These are phyloP conservation scores for Thumatha senex DNA, from an alignment of 2,888 invertebrate species.

Conservation along the genomic window DNA sequence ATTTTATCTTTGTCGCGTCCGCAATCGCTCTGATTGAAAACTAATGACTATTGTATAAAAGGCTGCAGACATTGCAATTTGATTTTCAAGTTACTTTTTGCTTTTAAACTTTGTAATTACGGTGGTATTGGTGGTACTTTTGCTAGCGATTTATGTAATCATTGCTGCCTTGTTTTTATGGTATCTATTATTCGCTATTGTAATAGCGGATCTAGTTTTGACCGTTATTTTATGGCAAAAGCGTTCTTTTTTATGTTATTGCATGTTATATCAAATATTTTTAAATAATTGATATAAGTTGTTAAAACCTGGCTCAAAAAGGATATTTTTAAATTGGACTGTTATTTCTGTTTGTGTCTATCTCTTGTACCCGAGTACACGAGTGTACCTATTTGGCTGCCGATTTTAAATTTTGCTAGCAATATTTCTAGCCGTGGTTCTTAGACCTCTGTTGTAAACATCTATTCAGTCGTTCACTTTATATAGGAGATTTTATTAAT, in stretches of 20 bases:
- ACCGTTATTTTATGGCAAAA: conserved; percentile 9
- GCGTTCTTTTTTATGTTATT: background rate
- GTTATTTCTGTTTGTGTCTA: too few species aligned
- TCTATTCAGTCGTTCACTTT: too few species aligned
- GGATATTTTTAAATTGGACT: too few species aligned
- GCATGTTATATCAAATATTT: background rate
- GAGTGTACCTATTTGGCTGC: too few species aligned
- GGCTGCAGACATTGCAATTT: conserved; percentile 26
- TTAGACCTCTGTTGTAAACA: too few species aligned
- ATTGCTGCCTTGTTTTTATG: conserved; percentile 10
- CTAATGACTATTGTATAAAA: conserved; percentile 39
- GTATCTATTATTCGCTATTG: conserved; percentile 7
- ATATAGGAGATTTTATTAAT: too few species aligned
- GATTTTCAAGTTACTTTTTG: conserved; percentile 29
- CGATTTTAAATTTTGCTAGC: too few species aligned
- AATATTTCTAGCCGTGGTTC: too few species aligned
- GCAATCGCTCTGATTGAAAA: conserved; percentile 35
- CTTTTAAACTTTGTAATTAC: conserved; percentile 29
- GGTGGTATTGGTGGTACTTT: conserved; percentile 8
- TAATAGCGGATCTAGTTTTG: conserved; percentile 13
- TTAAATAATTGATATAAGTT: background rate
- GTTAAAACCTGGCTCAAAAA: background rate
- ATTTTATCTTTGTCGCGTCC: conserved; percentile 45
- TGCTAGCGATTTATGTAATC: conserved; percentile 15
- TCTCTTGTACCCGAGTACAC: too few species aligned